Evolutionary conservation across 2,888 invertebrate genomes (phyloP).

Genomic region (Zygothrica quintamaculata): DNA sequence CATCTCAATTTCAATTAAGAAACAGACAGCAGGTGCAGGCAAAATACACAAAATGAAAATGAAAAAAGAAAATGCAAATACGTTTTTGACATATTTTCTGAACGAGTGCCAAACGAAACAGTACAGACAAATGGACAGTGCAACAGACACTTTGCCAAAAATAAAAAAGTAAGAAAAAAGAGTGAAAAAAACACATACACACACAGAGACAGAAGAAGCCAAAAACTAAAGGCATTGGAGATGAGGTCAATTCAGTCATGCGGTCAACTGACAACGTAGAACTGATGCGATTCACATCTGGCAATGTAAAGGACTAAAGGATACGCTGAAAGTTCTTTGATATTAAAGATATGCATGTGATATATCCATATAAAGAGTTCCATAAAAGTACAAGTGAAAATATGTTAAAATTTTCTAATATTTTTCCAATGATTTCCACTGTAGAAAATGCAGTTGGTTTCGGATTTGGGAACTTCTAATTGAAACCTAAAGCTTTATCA

Average conservation of each 20-base stretch:
- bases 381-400: too few species aligned
- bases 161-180: constrained; percentile 2
- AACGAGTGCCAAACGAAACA: constrained; percentile 28
- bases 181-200: constrained; percentile 1
- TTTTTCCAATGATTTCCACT: too few species aligned
- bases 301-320: constrained; percentile 22
- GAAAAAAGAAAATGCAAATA: constrained; percentile 60
- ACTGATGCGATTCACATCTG: constrained; percentile 31
- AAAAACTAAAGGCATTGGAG: constrained; percentile 17
- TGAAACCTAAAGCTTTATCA: neutral
- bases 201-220: constrained; percentile 20
- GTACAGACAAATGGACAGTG: constrained; percentile 19
- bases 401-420: too few species aligned
- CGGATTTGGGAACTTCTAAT: neutral
- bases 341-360: too few species aligned
- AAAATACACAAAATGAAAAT: constrained; percentile 37
- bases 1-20: constrained; percentile 63
- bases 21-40: constrained; percentile 30
- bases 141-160: constrained; percentile 18
- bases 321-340: neutral
- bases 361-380: too few species aligned
- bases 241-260: constrained; percentile 45
- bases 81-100: constrained; percentile 66
- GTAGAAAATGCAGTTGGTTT: too few species aligned
- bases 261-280: constrained; percentile 47